Evolutionary conservation across 30 jellyfish, hydroid and myxozoan genomes (phyloP).

Genomic region (Aurelia aurita): DNA sequence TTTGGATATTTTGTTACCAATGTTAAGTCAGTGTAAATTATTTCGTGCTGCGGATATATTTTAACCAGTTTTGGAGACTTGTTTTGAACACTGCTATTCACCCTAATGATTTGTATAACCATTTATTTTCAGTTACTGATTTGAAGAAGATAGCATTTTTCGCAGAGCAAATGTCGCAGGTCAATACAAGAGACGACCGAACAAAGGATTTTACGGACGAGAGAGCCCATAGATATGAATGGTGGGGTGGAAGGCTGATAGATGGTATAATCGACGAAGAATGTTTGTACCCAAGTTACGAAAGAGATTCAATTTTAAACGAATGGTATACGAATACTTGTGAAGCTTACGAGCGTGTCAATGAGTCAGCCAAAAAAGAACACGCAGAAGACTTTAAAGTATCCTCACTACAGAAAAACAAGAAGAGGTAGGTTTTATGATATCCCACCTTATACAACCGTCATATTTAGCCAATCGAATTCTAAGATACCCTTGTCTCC

Average conservation of each 20-base stretch:
- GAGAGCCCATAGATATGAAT: not conserved
- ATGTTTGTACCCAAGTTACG: not conserved
- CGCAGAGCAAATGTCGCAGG: conserved; percentile 15
- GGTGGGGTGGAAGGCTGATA: conserved; percentile 19
- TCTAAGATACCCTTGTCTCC: too few species aligned
- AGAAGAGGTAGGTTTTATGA: too few species aligned
- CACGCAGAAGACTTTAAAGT: too few species aligned
- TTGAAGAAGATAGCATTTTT: conserved; percentile 8
- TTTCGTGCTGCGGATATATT: too few species aligned
- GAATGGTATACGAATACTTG: not conserved
- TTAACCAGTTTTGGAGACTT: too few species aligned
- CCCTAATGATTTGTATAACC: too few species aligned
- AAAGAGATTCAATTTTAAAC: not conserved
- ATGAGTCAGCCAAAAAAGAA: not conserved
- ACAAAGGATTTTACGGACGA: not conserved
- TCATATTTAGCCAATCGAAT: too few species aligned
- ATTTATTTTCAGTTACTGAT: not conserved
- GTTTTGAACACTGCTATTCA: too few species aligned
- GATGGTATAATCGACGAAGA: conserved; percentile 36
- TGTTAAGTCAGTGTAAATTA: too few species aligned
- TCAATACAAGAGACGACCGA: not conserved
- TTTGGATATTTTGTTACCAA: too few species aligned
- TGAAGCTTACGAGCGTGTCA: not conserved
- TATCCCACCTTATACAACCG: too few species aligned
- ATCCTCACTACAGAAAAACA: too few species aligned